A percentile compares a stretch with the other conserved stretches of the same genome.
Evolutionary conservation across 2,797 vertebrate genomes (phyloP).

Genomic region (Gambusia yucatana): DNA sequence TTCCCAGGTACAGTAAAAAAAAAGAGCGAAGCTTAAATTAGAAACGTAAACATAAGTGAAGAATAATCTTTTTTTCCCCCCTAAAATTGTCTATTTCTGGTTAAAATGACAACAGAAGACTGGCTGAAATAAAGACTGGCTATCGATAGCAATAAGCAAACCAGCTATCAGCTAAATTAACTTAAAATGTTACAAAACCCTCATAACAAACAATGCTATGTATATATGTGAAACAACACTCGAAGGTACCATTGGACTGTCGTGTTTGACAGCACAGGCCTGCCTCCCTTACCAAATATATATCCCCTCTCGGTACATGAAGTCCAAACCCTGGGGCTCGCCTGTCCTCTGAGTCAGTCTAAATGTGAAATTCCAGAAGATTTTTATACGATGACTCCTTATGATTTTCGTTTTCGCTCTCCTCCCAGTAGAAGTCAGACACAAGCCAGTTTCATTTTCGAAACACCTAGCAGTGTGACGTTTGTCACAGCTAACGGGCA

Average conservation of each 20-base stretch:
- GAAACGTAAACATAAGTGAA: background rate
- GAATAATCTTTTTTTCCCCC: too few species aligned
- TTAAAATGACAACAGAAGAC: background rate
- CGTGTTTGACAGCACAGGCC: constrained; percentile 67
- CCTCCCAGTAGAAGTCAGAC: background rate
- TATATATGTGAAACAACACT: background rate
- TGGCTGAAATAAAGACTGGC: too few species aligned
- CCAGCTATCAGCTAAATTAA: background rate
- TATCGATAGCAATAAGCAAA: background rate
- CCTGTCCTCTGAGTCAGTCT: background rate
- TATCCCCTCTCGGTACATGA: constrained; percentile 14
- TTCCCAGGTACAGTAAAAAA: constrained; percentile 41
- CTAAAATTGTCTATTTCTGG: background rate
- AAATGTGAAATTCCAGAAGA: accelerated
- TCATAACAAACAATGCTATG: background rate
- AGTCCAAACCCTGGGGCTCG: constrained; percentile 12
- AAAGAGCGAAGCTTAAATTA: background rate
- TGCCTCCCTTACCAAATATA: constrained; percentile 37
- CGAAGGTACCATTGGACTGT: constrained; percentile 35
- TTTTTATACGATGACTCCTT: accelerated
- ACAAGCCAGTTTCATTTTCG: constrained; percentile 72
- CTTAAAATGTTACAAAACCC: background rate
- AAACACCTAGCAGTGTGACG: constrained; percentile 49
- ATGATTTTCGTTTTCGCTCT: constrained; percentile 44
- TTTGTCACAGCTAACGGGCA: constrained; percentile 34